A percentile compares a stretch with the other conserved stretches of the same genome.
phyloP scores from a whole-genome alignment of 2,888 invertebrate genomes.

The Carabus problematicus region DNA sequence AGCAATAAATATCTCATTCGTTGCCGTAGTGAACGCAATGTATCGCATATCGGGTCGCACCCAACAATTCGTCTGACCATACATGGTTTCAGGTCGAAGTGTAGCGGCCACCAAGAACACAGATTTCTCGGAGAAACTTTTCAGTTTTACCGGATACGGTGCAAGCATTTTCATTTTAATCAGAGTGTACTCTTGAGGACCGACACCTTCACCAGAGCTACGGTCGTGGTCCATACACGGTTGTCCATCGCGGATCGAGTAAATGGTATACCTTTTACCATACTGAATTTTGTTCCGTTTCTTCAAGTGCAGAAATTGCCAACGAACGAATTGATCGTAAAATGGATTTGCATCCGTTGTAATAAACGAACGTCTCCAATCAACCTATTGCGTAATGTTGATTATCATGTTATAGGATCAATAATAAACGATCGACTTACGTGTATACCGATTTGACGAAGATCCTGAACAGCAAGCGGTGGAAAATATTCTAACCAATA shows the following conservation, averaged over 20 bases:
- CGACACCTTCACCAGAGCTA: slow-evolving; percentile 94
- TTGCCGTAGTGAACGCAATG: slow-evolving; percentile 79
- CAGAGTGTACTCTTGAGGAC: slow-evolving; percentile 96
- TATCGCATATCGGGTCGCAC: slow-evolving; percentile 94
- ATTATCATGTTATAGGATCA: slow-evolving; percentile 26
- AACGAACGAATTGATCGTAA: slow-evolving; percentile 96
- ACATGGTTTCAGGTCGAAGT: slow-evolving; percentile 99
- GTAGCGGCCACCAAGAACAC: slow-evolving; percentile 96
- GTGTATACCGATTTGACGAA: slow-evolving; percentile 88
- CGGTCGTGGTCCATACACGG: slow-evolving; percentile 99
- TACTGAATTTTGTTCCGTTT: slow-evolving; percentile 90
- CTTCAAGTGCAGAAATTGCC: slow-evolving; percentile 92
- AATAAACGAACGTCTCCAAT: slow-evolving; percentile 98
- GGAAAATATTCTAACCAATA: slow-evolving; percentile 99
- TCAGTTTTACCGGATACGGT: slow-evolving; percentile 75
- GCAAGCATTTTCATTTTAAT: slow-evolving; percentile 88
- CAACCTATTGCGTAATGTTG: slow-evolving; percentile 69
- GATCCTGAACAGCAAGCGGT: slow-evolving; percentile 84
- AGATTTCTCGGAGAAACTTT: slow-evolving; percentile 62
- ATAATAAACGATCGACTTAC: slow-evolving; percentile 63
- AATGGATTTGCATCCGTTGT: slow-evolving; percentile 98
- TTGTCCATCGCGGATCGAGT: slow-evolving; percentile 94
- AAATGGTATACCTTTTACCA: slow-evolving; percentile 97
- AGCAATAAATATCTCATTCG: slow-evolving; percentile 83
- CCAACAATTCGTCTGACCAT: slow-evolving; percentile 99